phyloP scores from a whole-genome alignment of 2,113 vertebrate species.

The Electrona antarctica region DNA sequence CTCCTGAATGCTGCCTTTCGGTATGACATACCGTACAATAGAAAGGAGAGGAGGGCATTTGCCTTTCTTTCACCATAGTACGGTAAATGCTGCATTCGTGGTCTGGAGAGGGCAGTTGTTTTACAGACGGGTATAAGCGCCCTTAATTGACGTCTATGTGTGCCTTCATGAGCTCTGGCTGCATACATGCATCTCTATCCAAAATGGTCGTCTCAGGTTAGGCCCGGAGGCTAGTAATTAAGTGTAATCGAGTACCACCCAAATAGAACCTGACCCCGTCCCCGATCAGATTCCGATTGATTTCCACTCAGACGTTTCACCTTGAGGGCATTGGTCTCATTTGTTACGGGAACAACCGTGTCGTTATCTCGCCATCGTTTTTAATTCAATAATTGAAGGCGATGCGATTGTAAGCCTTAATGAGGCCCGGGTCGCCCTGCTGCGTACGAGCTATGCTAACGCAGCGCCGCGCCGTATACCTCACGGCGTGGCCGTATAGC shows the following conservation, averaged over 20 bases:
- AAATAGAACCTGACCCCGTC: conserved; percentile 57
- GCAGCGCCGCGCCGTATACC: not conserved
- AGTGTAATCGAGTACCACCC: conserved; percentile 51
- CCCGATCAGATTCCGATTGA: conserved; percentile 62
- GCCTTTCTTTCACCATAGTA: no score
- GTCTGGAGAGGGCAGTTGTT: no score
- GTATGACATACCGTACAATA: no score
- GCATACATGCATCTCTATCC: not conserved
- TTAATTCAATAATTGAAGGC: conserved; percentile 34
- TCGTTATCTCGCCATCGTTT: conserved; percentile 26
- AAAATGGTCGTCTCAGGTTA: conserved; percentile 6
- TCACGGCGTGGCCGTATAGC: no score
- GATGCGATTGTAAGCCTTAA: no score
- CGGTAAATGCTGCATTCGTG: no score
- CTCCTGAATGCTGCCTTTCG: no score
- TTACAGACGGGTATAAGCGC: no score
- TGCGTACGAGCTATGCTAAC: conserved; percentile 6
- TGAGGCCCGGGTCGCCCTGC: not conserved
- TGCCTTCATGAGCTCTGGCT: not conserved
- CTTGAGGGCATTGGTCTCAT: conserved; percentile 60
- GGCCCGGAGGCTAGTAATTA: conserved; percentile 40
- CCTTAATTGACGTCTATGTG: no score
- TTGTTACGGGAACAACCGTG: conserved; percentile 37
- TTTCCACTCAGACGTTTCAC: conserved; percentile 60
- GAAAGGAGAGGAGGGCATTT: no score